These are phyloP conservation scores for Hirtodrosophila alboralis DNA, from an alignment of 2,888 invertebrate species.

Conservation along the genomic window DNA sequence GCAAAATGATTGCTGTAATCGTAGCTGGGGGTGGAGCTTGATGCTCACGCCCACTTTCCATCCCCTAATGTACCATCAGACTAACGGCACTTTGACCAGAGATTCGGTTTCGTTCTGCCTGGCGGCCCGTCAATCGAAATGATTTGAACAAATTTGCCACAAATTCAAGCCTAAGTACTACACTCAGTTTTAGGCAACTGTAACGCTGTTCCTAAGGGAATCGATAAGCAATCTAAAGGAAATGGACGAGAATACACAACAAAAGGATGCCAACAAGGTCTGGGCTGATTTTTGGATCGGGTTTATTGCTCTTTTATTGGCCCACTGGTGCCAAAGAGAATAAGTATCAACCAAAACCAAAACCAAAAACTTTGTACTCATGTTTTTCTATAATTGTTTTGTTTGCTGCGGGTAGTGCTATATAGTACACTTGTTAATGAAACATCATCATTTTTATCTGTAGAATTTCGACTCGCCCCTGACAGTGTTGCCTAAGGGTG, in stretches of 20 bases:
- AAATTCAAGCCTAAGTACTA: conserved; percentile 49
- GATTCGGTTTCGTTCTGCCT: conserved; percentile 27
- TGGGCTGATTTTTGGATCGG: conserved; percentile 16
- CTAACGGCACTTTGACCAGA: conserved; percentile 23
- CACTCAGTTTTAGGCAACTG: conserved; percentile 32
- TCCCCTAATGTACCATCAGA: conserved; percentile 19
- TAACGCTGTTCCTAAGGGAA: conserved; percentile 41
- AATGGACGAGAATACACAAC: conserved; percentile 12
- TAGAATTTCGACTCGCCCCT: conserved; percentile 5
- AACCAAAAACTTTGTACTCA: background rate
- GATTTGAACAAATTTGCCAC: conserved; percentile 64
- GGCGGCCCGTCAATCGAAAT: conserved; percentile 29
- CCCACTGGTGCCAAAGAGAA: conserved; percentile 18
- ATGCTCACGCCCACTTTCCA: conserved; percentile 44
- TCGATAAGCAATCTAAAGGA: conserved; percentile 51
- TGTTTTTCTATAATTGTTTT: conserved; percentile 2
- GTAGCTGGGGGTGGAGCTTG: conserved; percentile 28
- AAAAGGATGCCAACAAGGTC: background rate
- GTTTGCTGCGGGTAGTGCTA: background rate
- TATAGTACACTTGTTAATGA: conserved; percentile 13
- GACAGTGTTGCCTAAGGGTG: conserved; percentile 11
- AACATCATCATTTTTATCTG: conserved; percentile 28
- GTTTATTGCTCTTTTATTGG: conserved; percentile 48
- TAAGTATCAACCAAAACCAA: background rate
- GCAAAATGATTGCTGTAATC: conserved; percentile 8